Percentiles rank a stretch among this genome's conserved stretches.
phyloP scores from a whole-genome alignment of 2,797 vertebrate genomes.

The Tenualosa ilisha region DNA sequence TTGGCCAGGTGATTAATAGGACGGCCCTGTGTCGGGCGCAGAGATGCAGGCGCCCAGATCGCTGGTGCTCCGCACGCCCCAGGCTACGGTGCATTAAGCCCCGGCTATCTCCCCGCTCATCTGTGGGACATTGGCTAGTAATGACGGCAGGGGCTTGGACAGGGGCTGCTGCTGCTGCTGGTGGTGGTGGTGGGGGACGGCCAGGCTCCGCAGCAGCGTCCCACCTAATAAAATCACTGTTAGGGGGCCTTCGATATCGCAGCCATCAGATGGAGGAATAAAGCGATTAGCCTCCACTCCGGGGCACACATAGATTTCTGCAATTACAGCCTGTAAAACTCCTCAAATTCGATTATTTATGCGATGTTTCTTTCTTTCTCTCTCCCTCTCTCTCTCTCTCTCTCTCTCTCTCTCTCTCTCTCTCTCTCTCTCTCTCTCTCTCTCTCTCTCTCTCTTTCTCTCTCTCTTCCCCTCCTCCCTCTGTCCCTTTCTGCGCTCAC shows the following conservation, averaged over 20 bases:
- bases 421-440: conserved; percentile 37
- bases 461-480: conserved; percentile 40
- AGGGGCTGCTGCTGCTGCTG: not conserved
- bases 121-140: conserved; percentile 78
- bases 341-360: conserved; percentile 81
- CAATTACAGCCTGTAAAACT: conserved; percentile 83
- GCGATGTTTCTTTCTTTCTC: conserved; percentile 70
- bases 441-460: conserved; percentile 35
- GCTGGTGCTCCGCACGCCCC: conserved; percentile 70
- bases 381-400: conserved; percentile 32
- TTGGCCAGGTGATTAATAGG: conserved; percentile 92
- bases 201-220: conserved; percentile 58
- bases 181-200: not conserved
- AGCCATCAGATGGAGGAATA: conserved; percentile 91
- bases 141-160: conserved; percentile 60
- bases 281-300: conserved; percentile 90
- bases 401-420: conserved; percentile 33
- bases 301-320: conserved; percentile 86
- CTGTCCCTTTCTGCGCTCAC: conserved; percentile 56
- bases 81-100: conserved; percentile 89
- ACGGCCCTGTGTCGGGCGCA: conserved; percentile 78
- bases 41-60: conserved; percentile 73
- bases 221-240: conserved; percentile 91
- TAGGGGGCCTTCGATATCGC: conserved; percentile 85
- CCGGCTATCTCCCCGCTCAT: conserved; percentile 79